Conservation (phyloP, 2,113 vertebrate genomes). For the Penelope pileata region DNA sequence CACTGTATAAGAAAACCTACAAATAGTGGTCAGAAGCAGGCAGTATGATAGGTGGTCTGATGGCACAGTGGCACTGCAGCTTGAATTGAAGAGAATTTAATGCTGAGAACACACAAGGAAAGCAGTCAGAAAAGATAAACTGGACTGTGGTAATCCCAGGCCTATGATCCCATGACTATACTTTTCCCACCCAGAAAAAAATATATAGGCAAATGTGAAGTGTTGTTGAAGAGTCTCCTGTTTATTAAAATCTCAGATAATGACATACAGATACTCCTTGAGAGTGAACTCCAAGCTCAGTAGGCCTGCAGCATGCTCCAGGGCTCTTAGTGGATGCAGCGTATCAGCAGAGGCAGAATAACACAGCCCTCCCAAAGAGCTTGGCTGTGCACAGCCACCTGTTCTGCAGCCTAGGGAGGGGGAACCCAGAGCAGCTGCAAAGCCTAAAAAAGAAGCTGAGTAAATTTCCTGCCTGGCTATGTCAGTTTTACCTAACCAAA, state of each 20-base stretch:
- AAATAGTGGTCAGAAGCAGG: neutral
- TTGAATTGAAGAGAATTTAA: neutral
- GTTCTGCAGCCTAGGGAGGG: too few species aligned
- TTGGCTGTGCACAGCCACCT: fast-evolving
- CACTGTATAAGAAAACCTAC: neutral
- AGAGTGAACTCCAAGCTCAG: neutral
- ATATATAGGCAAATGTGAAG: neutral
- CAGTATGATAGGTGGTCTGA: neutral
- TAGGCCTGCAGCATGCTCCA: neutral
- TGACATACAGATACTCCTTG: neutral
- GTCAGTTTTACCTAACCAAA: neutral
- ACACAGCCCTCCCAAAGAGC: neutral
- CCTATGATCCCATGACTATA: neutral
- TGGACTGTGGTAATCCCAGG: neutral
- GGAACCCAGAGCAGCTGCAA: neutral
- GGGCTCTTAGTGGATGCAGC: neutral
- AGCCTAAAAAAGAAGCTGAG: neutral
- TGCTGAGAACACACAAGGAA: neutral
- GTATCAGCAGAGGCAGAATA: neutral
- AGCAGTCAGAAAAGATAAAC: neutral
- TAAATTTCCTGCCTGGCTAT: neutral
- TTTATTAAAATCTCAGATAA: neutral
- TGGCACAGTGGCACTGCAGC: neutral
- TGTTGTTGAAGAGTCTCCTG: neutral
- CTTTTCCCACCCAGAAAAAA: neutral